Evolutionary conservation across 2,888 invertebrate species (phyloP).

Genomic region (Paralinhomoeus sp.): DNA sequence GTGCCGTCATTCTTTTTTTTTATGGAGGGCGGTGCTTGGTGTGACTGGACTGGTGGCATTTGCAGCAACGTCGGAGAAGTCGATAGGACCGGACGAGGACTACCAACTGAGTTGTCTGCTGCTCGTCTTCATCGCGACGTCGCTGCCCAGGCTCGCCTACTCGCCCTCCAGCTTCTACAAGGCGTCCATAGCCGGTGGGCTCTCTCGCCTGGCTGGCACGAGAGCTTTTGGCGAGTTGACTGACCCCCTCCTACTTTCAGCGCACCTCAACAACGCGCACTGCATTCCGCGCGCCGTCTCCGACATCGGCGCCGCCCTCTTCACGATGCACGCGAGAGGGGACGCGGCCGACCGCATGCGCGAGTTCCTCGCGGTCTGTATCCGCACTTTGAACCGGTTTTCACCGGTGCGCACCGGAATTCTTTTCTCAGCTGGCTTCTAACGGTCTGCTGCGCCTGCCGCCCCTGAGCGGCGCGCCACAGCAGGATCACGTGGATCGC

Average conservation of each 20-base stretch:
- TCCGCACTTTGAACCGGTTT: no score
- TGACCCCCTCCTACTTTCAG: conserved; percentile 41
- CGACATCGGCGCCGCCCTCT: conserved; percentile 80
- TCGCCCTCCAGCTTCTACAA: conserved; percentile 52
- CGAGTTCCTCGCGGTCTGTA: conserved; percentile 49
- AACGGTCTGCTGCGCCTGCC: conserved; percentile 78
- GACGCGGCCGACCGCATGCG: conserved; percentile 95
- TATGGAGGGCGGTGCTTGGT: neutral
- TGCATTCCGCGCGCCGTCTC: conserved; percentile 90
- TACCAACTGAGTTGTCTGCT: conserved; percentile 61
- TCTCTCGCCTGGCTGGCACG: neutral
- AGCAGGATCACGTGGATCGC: conserved; percentile 75
- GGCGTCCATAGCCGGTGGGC: conserved; percentile 28
- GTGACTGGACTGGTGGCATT: no score
- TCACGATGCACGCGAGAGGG: conserved; percentile 78
- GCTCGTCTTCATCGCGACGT: conserved; percentile 96
- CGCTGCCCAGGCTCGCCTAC: conserved; percentile 74
- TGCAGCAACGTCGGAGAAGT: no score
- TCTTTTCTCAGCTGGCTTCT: conserved; percentile 63
- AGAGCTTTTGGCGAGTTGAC: no score
- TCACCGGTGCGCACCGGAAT: no score
- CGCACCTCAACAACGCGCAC: conserved; percentile 95
- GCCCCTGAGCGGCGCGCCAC: no score
- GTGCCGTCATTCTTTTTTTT: no score
- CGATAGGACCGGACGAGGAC: neutral